phyloP scores from a whole-genome alignment of 2,797 vertebrate species.

The Sebastes dallii region DNA sequence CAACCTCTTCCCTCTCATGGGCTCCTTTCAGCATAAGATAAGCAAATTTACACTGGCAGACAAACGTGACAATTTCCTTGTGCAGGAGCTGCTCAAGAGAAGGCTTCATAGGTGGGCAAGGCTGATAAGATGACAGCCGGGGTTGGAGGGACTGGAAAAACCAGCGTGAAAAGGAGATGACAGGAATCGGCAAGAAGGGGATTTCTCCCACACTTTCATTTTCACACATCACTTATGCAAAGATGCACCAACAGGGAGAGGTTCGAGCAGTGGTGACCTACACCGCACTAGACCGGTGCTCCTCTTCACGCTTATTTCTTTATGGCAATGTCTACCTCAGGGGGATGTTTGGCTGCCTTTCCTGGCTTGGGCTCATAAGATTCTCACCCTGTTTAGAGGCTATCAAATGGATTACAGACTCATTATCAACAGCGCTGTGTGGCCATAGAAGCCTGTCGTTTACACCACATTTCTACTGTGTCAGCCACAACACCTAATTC shows the following conservation, averaged over 20 bases:
- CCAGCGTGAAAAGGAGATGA: slow-evolving; percentile 62
- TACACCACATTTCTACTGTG: slow-evolving; percentile 48
- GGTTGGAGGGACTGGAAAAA: slow-evolving; percentile 43
- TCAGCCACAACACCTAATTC: slow-evolving; percentile 56
- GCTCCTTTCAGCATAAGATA: slow-evolving; percentile 59
- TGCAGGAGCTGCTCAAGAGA: slow-evolving; percentile 64
- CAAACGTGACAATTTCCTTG: slow-evolving; percentile 60
- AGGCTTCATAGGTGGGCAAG: slow-evolving; percentile 69
- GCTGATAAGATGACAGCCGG: slow-evolving; percentile 70
- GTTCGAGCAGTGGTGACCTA: slow-evolving; percentile 36
- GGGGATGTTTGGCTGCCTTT: slow-evolving; percentile 52
- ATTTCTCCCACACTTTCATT: slow-evolving; percentile 48
- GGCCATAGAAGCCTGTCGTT: slow-evolving; percentile 48
- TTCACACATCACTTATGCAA: slow-evolving; percentile 39
- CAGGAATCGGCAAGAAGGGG: slow-evolving; percentile 49
- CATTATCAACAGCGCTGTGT: slow-evolving; percentile 63
- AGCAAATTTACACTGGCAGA: slow-evolving; percentile 70
- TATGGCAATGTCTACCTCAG: slow-evolving; percentile 46
- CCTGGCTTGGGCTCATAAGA: slow-evolving; percentile 36
- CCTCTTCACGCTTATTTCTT: slow-evolving; percentile 50
- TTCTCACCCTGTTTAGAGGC: slow-evolving; percentile 61
- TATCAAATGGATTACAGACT: slow-evolving; percentile 73
- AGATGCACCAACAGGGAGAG: slow-evolving; percentile 34
- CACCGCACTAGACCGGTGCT: slow-evolving; percentile 9
- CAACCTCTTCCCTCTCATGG: slow-evolving; percentile 50